Conservation (phyloP, 1,140 invertebrate genomes). For the Asbolus verrucosus region DNA sequence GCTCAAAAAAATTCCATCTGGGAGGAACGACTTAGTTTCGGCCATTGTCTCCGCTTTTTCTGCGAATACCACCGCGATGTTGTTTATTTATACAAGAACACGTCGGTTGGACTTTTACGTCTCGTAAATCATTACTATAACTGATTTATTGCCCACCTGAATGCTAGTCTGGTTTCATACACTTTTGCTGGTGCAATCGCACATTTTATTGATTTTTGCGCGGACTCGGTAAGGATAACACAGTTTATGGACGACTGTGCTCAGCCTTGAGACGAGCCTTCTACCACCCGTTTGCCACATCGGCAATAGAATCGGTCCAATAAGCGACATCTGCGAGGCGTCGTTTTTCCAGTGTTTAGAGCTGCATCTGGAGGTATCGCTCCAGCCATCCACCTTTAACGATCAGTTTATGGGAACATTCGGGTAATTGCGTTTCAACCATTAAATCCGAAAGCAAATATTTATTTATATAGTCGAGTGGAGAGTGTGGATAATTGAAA, state of each 20-base stretch:
- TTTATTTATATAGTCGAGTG: conserved; percentile 11
- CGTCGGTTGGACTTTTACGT: conserved; percentile 25
- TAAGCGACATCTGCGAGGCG: too few relatives aligned
- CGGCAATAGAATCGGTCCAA: too few relatives aligned
- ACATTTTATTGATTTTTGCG: conserved; percentile 22
- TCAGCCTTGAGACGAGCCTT: conserved; percentile 31
- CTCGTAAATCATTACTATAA: conserved; percentile 19
- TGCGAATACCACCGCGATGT: conserved; percentile 10
- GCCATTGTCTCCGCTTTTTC: conserved; percentile 27
- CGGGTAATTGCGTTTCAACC: conserved; percentile 22
- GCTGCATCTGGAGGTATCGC: conserved; percentile 10
- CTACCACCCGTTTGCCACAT: too few relatives aligned
- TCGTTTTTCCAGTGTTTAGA: too few relatives aligned
- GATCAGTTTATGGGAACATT: conserved; percentile 26
- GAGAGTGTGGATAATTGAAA: conserved; percentile 19
- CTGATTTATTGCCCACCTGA: conserved; percentile 29
- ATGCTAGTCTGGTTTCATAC: conserved; percentile 18
- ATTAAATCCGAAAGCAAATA: conserved; percentile 35
- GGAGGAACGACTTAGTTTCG: conserved; percentile 31
- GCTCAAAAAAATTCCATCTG: neutral
- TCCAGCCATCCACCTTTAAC: conserved; percentile 30
- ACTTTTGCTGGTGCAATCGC: conserved; percentile 11
- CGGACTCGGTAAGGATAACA: too few relatives aligned
- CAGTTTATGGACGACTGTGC: conserved; percentile 29
- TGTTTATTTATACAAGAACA: conserved; percentile 30